Evolutionary conservation across 1,140 invertebrate species (phyloP).

Genomic region (Harpegnathos saltator): DNA sequence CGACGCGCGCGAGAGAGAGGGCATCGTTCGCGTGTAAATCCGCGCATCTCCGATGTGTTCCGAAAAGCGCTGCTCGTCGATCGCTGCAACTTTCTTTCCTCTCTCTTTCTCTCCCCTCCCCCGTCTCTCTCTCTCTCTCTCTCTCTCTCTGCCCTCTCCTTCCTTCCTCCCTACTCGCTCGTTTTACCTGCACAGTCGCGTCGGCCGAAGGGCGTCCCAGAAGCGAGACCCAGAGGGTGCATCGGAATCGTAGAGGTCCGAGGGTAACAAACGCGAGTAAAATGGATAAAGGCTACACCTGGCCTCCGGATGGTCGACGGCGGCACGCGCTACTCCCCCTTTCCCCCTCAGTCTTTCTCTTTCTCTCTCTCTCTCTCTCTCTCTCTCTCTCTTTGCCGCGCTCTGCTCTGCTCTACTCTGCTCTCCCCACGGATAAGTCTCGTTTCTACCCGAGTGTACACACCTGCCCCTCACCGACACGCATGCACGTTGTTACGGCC

Average conservation of each 20-base stretch:
- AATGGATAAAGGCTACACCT: slow-evolving; percentile 84
- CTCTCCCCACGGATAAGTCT: slow-evolving; percentile 56
- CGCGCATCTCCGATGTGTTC: slow-evolving; percentile 49
- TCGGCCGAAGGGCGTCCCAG: slow-evolving; percentile 69
- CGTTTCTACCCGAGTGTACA: slow-evolving; percentile 75
- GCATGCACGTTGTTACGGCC: slow-evolving; percentile 75
- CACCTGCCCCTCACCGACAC: slow-evolving; percentile 83
- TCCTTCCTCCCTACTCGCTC: not conserved
- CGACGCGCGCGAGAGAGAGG: not conserved
- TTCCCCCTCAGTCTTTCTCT: slow-evolving; percentile 64
- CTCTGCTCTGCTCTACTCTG: slow-evolving; percentile 56
- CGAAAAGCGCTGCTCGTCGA: slow-evolving; percentile 65
- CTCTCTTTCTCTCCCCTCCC: not conserved
- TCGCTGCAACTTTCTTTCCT: slow-evolving; percentile 53
- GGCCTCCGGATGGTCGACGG: slow-evolving; percentile 84
- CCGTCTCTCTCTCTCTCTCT: slow-evolving; percentile 1
- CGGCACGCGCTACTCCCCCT: slow-evolving; percentile 80
- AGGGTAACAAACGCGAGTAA: slow-evolving; percentile 81
- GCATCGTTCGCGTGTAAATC: slow-evolving; percentile 40
- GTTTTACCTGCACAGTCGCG: slow-evolving; percentile 42
- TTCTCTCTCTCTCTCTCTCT: slow-evolving; percentile 57
- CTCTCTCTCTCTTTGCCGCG: slow-evolving; percentile 57
- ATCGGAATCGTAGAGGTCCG: slow-evolving; percentile 79
- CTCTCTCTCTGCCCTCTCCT: slow-evolving; percentile 13
- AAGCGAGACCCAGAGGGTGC: slow-evolving; percentile 77